phyloP scores from a whole-genome alignment of 2,113 vertebrate genomes.

The Plectropomus leopardus region DNA sequence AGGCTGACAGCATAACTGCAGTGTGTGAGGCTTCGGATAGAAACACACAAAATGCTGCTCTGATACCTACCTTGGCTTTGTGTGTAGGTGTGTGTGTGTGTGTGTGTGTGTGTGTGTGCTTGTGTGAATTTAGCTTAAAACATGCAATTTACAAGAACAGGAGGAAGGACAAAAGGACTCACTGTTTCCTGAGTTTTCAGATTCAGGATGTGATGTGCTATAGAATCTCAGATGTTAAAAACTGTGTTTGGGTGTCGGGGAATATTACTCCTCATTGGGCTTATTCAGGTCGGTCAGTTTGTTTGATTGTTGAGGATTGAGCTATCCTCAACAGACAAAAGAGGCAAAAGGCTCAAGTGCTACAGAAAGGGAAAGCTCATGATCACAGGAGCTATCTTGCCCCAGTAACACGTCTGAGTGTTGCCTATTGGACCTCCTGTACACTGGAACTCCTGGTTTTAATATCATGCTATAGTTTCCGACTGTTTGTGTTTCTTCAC shows the following conservation, averaged over 20 bases:
- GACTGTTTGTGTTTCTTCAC: background rate
- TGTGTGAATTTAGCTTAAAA: conserved; percentile 56
- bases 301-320: too few species aligned
- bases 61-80: conserved; percentile 24
- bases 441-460: conserved; percentile 3
- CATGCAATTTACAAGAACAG: conserved; percentile 42
- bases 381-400: background rate
- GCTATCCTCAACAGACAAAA: background rate
- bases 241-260: background rate
- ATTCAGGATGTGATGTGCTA: conserved; percentile 10
- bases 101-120: too few species aligned
- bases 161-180: background rate
- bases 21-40: conserved; percentile 38
- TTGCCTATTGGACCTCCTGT: conserved; percentile 13
- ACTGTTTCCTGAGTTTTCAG: background rate
- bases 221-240: background rate
- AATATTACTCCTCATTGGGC: background rate
- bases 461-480: background rate
- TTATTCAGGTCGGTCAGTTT: background rate
- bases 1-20: conserved; percentile 75
- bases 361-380: background rate
- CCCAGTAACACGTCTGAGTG: background rate
- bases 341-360: background rate
- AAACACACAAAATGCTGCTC: conserved; percentile 41
- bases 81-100: conserved; percentile 11